Conservation (phyloP, 2,888 invertebrate species). For the Prionchulus punctatus region DNA sequence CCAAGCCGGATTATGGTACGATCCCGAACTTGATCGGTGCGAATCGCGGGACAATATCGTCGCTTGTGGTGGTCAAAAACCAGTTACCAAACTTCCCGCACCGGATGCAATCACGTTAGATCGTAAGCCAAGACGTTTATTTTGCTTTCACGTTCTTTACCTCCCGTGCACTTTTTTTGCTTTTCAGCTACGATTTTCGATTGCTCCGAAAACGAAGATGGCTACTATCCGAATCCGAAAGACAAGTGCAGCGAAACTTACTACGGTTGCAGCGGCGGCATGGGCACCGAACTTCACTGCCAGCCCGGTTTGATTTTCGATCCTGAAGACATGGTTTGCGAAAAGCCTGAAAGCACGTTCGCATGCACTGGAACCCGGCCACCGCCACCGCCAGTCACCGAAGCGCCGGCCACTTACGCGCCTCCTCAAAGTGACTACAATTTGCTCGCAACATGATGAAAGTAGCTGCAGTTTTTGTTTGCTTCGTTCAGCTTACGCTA, state of each 20-base stretch:
- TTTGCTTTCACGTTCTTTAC: no score
- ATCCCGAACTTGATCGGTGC: background rate
- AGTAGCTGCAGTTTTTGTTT: no score
- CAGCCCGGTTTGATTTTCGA: background rate
- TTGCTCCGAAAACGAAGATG: background rate
- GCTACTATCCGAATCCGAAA: background rate
- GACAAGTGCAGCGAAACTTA: background rate
- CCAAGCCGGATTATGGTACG: background rate
- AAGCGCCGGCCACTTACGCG: no score
- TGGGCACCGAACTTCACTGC: background rate
- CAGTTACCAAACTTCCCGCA: no score
- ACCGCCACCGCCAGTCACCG: no score
- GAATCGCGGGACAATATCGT: background rate
- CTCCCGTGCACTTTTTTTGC: background rate
- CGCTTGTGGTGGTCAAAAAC: conserved; percentile 1
- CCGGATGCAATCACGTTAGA: no score
- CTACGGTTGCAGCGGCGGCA: background rate
- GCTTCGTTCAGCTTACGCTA: background rate
- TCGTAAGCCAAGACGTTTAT: no score
- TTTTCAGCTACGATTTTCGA: background rate
- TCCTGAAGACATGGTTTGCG: background rate
- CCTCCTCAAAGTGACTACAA: no score
- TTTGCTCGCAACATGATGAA: no score
- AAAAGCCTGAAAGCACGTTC: background rate
- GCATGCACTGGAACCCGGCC: background rate